Evolutionary conservation across 2,888 invertebrate genomes (phyloP).

Genomic region (Agrotis clavis): DNA sequence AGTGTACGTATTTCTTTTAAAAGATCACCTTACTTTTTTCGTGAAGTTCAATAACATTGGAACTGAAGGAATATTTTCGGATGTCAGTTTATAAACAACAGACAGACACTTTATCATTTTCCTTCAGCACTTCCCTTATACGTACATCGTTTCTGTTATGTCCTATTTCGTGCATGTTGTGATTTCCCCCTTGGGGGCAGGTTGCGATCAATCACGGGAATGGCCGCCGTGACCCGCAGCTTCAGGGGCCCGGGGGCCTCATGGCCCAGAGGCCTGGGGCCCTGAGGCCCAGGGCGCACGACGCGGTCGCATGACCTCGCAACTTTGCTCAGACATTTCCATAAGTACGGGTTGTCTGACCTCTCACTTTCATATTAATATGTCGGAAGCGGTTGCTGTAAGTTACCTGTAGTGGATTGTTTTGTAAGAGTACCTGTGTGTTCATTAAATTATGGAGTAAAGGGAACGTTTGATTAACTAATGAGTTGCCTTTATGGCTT

Average conservation of each 20-base stretch:
- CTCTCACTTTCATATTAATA: conserved; percentile 29
- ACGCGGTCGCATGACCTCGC: conserved; percentile 33
- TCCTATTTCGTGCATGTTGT: conserved; percentile 27
- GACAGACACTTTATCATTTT: background rate
- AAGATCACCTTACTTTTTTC: background rate
- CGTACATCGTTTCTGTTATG: conserved; percentile 12
- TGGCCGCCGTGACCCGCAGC: conserved; percentile 14
- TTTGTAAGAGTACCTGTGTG: background rate
- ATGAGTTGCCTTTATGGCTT: conserved; percentile 11
- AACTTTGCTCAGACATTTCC: conserved; percentile 16
- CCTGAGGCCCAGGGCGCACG: conserved; percentile 17
- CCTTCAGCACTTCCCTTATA: background rate
- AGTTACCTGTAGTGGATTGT: background rate
- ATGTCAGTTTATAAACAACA: conserved; percentile 4
- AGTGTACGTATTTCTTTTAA: background rate
- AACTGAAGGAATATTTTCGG: background rate
- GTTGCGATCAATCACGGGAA: conserved; percentile 60
- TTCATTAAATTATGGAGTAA: background rate
- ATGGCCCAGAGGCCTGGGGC: background rate
- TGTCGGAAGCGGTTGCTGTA: conserved; percentile 7
- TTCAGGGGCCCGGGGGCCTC: background rate
- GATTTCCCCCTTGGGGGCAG: conserved; percentile 56
- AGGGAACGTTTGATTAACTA: background rate
- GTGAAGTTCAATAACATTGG: background rate
- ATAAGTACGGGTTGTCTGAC: conserved; percentile 26